Evolutionary conservation across 2,888 invertebrate genomes (phyloP), one percentile per base, ranked within the genome.

Genomic region (Coenonympha glycerion): DNA sequence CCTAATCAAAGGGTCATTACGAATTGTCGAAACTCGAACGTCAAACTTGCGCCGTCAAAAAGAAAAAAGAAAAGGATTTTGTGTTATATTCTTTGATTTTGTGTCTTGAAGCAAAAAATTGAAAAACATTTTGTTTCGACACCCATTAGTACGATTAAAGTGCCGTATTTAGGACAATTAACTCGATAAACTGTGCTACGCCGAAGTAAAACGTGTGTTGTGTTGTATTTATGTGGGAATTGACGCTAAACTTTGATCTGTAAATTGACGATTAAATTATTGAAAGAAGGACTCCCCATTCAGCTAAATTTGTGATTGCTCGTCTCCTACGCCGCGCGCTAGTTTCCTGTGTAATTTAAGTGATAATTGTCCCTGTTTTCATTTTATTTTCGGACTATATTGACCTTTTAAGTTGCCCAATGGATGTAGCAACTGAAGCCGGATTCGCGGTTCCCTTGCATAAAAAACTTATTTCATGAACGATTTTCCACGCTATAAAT

Each of bases 61-160:
- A 48, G 50, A 57, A n/a, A n/a, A 60, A 48, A 48, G 50, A 57
- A 54, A 49, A 56, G 48, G 49, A 59, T 55, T 63, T 63, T 59
- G n/a, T n/a, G n/a, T n/a, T n/a, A n/a, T n/a, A n/a, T n/a, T n/a
- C n/a, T n/a, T n/a, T n/a, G n/a, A n/a, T n/a, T n/a, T n/a, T 59
- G 51, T 59, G 49, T 49, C 55, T 57, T 55, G 55, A 53, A 55
- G 55, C 53, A 57, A 56, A 60, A 58, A 60, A 62, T 55, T 58
- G 47, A 55, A 54, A 61, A 62, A 61, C 54, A 60, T 47, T 51
- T 51, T 45, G 42, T 55, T 57, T 54, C 53, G 52, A 57, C 49
- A 52, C 48, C 45, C 39, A 55, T 47, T 53, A 41, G 31, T 37
- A 30, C 45, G 51, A 45, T 50, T 33, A 47, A n/a, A 42, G 54